Evolutionary conservation across 2,797 vertebrate species (phyloP).

Genomic region (Chaunax sp.): DNA sequence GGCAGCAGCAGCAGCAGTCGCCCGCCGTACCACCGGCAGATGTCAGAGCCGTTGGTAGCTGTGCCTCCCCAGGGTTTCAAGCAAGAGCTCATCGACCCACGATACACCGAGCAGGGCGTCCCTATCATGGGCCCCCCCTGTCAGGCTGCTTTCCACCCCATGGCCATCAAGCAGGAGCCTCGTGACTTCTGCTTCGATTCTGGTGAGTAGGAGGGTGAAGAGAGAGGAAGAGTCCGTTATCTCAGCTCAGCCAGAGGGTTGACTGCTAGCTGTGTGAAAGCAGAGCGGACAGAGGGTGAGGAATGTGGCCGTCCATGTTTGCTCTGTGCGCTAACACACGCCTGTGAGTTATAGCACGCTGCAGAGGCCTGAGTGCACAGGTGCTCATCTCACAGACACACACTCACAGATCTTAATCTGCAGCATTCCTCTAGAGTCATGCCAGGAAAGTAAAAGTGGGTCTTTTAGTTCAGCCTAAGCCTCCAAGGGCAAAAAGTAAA

Average conservation of each 20-base stretch:
- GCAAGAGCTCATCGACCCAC: constrained; percentile 92
- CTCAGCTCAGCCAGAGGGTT: no score
- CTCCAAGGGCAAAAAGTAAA: constrained; percentile 67
- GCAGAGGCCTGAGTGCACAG: constrained; percentile 49
- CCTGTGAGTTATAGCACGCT: constrained; percentile 75
- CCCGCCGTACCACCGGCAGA: constrained; percentile 92
- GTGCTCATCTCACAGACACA: constrained; percentile 35
- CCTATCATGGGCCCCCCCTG: constrained; percentile 83
- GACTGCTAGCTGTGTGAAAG: no score
- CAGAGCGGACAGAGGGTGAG: constrained; percentile 26
- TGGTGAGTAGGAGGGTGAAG: constrained; percentile 82
- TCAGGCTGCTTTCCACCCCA: constrained; percentile 87
- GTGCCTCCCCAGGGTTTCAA: constrained; percentile 92
- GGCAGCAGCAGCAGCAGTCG: constrained; percentile 72
- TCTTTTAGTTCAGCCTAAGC: constrained; percentile 61
- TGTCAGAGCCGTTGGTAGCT: constrained; percentile 93
- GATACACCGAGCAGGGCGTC: constrained; percentile 89
- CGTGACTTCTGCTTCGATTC: constrained; percentile 96
- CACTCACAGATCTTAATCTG: constrained; percentile 34
- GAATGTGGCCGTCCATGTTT: constrained; percentile 76
- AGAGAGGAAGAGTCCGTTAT: background rate
- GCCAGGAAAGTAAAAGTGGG: constrained; percentile 59
- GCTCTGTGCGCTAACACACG: constrained; percentile 63
- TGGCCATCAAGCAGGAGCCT: constrained; percentile 97
- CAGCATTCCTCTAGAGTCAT: constrained; percentile 46